Conservation (phyloP, 2,113 vertebrate genomes). For the Arothron firmamentum region DNA sequence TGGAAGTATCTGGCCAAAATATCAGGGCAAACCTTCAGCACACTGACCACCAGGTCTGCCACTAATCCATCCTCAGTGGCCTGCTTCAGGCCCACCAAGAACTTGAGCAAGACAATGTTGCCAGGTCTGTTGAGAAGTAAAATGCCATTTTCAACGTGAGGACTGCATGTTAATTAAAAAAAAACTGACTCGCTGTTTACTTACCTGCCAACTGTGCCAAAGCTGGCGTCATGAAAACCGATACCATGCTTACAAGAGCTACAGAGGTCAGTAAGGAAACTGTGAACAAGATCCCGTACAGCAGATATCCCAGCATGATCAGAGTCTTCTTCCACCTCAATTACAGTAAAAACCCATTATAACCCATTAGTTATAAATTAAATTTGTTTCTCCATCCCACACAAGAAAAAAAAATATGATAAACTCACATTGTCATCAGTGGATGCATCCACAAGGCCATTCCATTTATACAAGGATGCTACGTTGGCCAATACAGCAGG, state of each 20-base stretch:
- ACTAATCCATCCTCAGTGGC: constrained; percentile 85
- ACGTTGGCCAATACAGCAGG: constrained; percentile 79
- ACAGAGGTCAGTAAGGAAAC: constrained; percentile 87
- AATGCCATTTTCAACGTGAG: neutral
- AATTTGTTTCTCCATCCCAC: neutral
- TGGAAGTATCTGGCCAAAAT: constrained; percentile 87
- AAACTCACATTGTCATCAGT: constrained; percentile 71
- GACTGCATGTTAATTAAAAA: neutral
- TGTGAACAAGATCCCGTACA: constrained; percentile 83
- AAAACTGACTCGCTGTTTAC: neutral
- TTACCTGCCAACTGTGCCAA: constrained; percentile 87
- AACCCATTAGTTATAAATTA: neutral
- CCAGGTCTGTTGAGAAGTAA: constrained; percentile 75
- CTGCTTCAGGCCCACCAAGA: constrained; percentile 85
- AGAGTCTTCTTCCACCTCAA: constrained; percentile 57
- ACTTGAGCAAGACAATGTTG: constrained; percentile 89
- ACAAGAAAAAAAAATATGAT: neutral
- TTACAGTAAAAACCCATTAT: neutral
- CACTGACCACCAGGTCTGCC: constrained; percentile 81
- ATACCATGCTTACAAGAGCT: constrained; percentile 93
- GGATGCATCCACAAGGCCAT: constrained; percentile 83
- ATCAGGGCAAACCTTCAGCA: constrained; percentile 86
- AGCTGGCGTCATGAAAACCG: constrained; percentile 86
- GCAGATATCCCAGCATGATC: constrained; percentile 73
- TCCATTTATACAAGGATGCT: constrained; percentile 88